Evolutionary conservation across 2,113 vertebrate species (phyloP), one percentile per base, ranked within the genome.

Genomic region (Lophochroa leadbeateri): DNA sequence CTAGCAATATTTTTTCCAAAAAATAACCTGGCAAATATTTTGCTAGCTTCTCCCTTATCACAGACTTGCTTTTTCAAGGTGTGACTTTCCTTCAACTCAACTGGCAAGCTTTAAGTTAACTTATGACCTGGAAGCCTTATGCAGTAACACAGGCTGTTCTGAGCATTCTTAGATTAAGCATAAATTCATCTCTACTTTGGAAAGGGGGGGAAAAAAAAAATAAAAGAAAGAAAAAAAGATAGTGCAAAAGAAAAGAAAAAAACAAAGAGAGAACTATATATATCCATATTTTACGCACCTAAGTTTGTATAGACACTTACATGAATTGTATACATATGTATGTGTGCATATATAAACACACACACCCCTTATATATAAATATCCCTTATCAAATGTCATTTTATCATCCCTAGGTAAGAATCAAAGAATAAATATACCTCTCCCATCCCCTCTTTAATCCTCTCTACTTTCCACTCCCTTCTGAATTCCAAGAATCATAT

Each of bases 41-140:
- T 86, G 25, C 74, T 87, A 84, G 49, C 46, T 93, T 89, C 67
- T 65, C 52, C 33, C 60, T 86, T 84, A 77, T 82, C 8, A 6
- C 33, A 75, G 35, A 47, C 65, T 79, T 88, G 61, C 25, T 74
- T 88, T 83, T 88, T 78, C 39, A 24, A 94, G 92, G 61, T 65
- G 69, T 75, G 60, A 92, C 69, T 93, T 95, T 67, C 33, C 35
- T 88, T 88, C 69, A 86, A 33, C 76, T 90, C 72, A 84, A 31
- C 65, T 91, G 74, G 80, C 53, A 92, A 94, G 49, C 52, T 79
- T 47, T 87, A 69, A 82, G 39, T 86, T 47, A 88, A 69, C 82
- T 90, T 82, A 92, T 93, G 88, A 95, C 86, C 93, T 92, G 82
- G 72, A 92, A 86, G 68, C 46, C 63, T 93, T 50, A 83, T 39